Evolutionary conservation across 2,113 vertebrate species (phyloP).

Genomic region (Pica pica): DNA sequence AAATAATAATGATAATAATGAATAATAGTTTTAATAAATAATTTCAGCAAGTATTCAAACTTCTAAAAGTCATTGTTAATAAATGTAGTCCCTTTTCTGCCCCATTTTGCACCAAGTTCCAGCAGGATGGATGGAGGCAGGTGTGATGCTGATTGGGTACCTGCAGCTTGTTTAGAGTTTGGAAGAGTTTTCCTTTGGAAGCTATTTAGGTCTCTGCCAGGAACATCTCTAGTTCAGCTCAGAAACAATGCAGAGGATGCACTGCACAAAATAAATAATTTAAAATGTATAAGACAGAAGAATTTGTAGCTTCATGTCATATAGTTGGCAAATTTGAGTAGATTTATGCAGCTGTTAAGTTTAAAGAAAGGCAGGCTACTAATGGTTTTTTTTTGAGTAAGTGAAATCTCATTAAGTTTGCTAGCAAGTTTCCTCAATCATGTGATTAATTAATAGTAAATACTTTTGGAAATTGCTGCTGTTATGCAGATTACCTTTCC

Average conservation of each 20-base stretch:
- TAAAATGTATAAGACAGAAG: not conserved
- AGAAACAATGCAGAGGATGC: not conserved
- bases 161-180: not conserved
- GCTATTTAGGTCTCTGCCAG: not conserved
- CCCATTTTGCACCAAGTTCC: not conserved
- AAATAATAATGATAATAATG: not conserved
- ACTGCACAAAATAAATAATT: not conserved
- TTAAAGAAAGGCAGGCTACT: not conserved
- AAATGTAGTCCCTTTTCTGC: not conserved
- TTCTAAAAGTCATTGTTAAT: not conserved
- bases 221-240: not conserved
- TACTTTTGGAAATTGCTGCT: not conserved
- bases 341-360: not conserved
- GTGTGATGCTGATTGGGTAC: not conserved
- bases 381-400: not conserved
- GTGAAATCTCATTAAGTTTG: not conserved
- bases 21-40: not conserved
- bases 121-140: not conserved
- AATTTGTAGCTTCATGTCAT: not conserved
- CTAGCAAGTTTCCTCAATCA: not conserved
- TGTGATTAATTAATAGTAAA: not conserved
- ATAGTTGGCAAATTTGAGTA: not conserved
- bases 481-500: not conserved
- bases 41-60: not conserved
- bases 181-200: not conserved